phyloP scores from a whole-genome alignment of 2,888 invertebrate species.

The Patella depressa region DNA sequence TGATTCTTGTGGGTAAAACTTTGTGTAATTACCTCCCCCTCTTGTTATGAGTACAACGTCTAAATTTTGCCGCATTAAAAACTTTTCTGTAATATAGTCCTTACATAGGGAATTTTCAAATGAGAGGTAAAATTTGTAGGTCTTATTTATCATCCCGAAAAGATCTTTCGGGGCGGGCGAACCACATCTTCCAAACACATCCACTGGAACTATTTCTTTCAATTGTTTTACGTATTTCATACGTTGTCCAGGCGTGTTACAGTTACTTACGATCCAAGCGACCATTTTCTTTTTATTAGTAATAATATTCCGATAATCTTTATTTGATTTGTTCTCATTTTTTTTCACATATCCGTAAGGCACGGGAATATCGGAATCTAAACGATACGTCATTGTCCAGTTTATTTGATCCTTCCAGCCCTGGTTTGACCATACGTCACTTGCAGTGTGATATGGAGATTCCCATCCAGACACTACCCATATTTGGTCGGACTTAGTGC shows the following conservation, averaged over 20 bases:
- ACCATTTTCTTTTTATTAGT: conserved; percentile 24
- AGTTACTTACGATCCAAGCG: conserved; percentile 30
- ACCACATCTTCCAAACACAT: conserved; percentile 34
- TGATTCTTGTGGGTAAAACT: conserved; percentile 19
- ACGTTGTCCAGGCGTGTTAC: conserved; percentile 25
- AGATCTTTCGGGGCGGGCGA: not conserved
- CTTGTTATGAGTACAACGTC: conserved; percentile 30
- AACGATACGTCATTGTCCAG: conserved; percentile 41
- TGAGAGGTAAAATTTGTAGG: conserved; percentile 34
- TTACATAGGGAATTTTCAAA: conserved; percentile 38
- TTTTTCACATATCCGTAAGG: conserved; percentile 25
- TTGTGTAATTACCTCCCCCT: conserved; percentile 32
- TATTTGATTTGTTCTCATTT: not conserved
- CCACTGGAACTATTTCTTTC: conserved; percentile 27
- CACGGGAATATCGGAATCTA: conserved; percentile 37
- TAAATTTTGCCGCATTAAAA: conserved; percentile 17
- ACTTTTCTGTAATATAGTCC: conserved; percentile 38
- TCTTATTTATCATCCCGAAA: conserved; percentile 14
- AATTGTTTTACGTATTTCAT: conserved; percentile 22
- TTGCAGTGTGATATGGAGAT: not conserved
- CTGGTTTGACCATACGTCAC: not conserved
- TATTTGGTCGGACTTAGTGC: not conserved
- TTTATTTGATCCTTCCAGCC: conserved; percentile 19
- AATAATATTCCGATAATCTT: not conserved
- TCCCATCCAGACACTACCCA: not conserved